Conservation (phyloP, 2,797 vertebrate species). For the Eulemur albifrons region DNA sequence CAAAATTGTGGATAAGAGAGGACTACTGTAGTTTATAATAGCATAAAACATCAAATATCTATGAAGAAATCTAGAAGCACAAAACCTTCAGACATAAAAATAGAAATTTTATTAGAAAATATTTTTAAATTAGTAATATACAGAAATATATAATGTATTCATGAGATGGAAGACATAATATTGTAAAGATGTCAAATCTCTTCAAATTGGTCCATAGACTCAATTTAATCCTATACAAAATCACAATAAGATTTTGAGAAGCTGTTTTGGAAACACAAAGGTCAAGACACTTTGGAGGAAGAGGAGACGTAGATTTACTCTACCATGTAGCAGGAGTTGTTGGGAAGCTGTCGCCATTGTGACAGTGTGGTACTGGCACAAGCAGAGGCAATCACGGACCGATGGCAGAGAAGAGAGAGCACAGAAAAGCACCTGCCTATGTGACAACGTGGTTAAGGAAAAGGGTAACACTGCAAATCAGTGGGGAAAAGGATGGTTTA, state of each 20-base stretch:
- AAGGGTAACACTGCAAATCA: no score
- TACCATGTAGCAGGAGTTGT: neutral
- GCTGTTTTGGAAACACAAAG: neutral
- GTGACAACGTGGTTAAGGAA: neutral
- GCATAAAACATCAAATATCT: neutral
- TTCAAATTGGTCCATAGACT: neutral
- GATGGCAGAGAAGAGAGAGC: neutral
- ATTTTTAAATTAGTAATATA: neutral
- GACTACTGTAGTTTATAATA: neutral
- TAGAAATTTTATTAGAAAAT: neutral
- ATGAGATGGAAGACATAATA: neutral
- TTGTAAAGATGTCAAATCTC: neutral
- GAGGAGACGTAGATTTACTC: neutral
- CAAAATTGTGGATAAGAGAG: neutral
- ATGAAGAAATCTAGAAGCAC: neutral
- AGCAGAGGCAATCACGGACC: neutral
- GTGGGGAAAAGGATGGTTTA: no score
- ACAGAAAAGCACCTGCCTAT: neutral
- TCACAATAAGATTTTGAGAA: neutral
- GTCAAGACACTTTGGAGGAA: neutral
- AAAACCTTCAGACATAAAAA: neutral
- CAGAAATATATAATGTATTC: neutral
- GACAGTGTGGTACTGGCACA: accelerated
- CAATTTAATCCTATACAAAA: neutral
- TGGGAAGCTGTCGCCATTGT: accelerated